These are phyloP conservation scores for Apodemia zela DNA, from an alignment of 2,888 invertebrate species.

Conservation along the genomic window DNA sequence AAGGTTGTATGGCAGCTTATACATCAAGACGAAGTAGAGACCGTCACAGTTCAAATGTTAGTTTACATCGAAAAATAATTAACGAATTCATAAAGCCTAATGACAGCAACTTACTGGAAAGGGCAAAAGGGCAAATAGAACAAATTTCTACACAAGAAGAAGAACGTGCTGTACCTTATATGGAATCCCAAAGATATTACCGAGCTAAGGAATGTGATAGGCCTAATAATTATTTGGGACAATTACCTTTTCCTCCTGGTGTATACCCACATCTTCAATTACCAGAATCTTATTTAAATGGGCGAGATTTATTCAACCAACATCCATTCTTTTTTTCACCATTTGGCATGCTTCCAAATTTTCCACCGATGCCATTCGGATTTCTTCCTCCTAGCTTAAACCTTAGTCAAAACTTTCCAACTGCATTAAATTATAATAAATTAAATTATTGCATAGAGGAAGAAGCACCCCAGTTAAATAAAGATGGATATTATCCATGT, in stretches of 20 bases:
- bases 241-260: constrained; percentile 48
- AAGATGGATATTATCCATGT: constrained; percentile 85
- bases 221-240: constrained; percentile 49
- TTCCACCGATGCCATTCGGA: constrained; percentile 68
- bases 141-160: constrained; percentile 89
- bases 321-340: constrained; percentile 72
- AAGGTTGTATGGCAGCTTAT: constrained; percentile 96
- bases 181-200: constrained; percentile 75
- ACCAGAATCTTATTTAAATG: constrained; percentile 62
- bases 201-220: constrained; percentile 62
- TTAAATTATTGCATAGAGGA: constrained; percentile 84
- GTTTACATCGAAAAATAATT: constrained; percentile 93
- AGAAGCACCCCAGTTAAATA: constrained; percentile 83
- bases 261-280: constrained; percentile 60
- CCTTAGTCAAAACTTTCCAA: constrained; percentile 61
- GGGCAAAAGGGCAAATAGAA: constrained; percentile 87
- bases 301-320: constrained; percentile 65
- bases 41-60: constrained; percentile 94
- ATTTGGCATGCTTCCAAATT: constrained; percentile 72
- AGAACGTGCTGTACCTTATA: constrained; percentile 79
- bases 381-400: constrained; percentile 67
- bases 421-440: constrained; percentile 51
- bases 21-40: constrained; percentile 96
- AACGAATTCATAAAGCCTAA: constrained; percentile 71
- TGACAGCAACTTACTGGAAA: constrained; percentile 72